These are phyloP conservation scores for Mionectes macconnelli DNA, from an alignment of 2,113 vertebrate species.

Conservation along the genomic window DNA sequence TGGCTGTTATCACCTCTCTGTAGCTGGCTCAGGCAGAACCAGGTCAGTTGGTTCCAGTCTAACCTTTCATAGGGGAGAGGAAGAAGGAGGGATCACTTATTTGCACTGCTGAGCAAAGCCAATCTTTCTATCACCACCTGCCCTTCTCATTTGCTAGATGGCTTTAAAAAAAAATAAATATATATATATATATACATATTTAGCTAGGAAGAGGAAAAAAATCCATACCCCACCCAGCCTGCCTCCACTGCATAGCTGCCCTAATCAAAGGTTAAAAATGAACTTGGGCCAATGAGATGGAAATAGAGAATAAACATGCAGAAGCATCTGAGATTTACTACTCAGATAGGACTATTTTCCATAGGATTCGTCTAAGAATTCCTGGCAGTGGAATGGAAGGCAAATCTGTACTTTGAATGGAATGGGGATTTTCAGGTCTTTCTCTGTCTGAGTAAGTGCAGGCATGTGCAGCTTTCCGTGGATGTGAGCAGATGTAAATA, in stretches of 20 bases:
- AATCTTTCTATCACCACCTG: slow-evolving; percentile 33
- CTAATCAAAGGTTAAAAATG: slow-evolving; percentile 61
- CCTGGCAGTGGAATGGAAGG: slow-evolving; percentile 42
- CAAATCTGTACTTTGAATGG: slow-evolving; percentile 41
- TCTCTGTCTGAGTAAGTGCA: background rate
- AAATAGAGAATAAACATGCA: slow-evolving; percentile 58
- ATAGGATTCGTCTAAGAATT: slow-evolving; percentile 63
- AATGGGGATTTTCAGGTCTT: slow-evolving; percentile 65
- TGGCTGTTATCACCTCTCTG: slow-evolving; percentile 7
- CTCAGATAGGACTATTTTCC: slow-evolving; percentile 62
- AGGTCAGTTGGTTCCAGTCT: slow-evolving; percentile 61
- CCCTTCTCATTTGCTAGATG: slow-evolving; percentile 3
- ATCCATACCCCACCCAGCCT: background rate
- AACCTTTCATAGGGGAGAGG: background rate
- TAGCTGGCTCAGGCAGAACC: slow-evolving; percentile 55
- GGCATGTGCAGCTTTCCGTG: slow-evolving; percentile 8
- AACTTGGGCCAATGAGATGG: slow-evolving; percentile 42
- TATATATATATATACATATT: no score
- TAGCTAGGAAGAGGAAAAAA: background rate
- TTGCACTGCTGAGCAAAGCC: slow-evolving; percentile 49
- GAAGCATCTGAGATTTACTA: slow-evolving; percentile 60
- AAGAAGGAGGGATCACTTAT: slow-evolving; percentile 23
- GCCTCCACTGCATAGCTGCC: background rate
- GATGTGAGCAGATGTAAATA: slow-evolving; percentile 13
- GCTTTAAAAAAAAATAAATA: background rate